Conservation (phyloP, 2,888 invertebrate genomes). For the Eristalis pertinax region DNA sequence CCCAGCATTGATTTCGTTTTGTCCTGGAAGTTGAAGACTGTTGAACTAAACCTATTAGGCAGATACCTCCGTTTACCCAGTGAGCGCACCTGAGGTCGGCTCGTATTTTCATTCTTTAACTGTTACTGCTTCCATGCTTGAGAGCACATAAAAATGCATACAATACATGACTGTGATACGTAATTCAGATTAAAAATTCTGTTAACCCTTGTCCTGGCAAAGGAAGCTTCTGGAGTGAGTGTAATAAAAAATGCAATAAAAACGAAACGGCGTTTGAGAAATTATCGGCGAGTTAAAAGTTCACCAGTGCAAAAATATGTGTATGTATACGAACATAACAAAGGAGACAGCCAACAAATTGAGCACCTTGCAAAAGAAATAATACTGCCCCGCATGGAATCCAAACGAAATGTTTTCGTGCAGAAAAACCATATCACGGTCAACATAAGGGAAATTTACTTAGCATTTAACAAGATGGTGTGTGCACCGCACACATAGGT, state of each 20-base stretch:
- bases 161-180: conserved; percentile 63
- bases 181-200: conserved; percentile 54
- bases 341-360: conserved; percentile 27
- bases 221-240: background rate
- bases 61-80: conserved; percentile 37
- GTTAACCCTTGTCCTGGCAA: conserved; percentile 17
- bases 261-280: conserved; percentile 21
- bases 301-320: conserved; percentile 24
- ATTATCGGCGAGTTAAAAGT: conserved; percentile 60
- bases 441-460: conserved; percentile 45
- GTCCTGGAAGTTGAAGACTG: conserved; percentile 45
- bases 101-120: conserved; percentile 19
- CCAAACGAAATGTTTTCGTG: conserved; percentile 51
- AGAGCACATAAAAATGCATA: conserved; percentile 25
- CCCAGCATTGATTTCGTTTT: conserved; percentile 5
- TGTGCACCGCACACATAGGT: background rate
- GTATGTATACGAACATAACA: background rate
- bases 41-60: conserved; percentile 54
- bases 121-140: background rate
- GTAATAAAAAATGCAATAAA: conserved; percentile 22
- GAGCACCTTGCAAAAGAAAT: conserved; percentile 25
- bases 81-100: conserved; percentile 50
- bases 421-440: conserved; percentile 64
- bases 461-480: conserved; percentile 4
- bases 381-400: background rate